phyloP scores from a whole-genome alignment of 1,140 invertebrate genomes.

The Gerris buenoi region DNA sequence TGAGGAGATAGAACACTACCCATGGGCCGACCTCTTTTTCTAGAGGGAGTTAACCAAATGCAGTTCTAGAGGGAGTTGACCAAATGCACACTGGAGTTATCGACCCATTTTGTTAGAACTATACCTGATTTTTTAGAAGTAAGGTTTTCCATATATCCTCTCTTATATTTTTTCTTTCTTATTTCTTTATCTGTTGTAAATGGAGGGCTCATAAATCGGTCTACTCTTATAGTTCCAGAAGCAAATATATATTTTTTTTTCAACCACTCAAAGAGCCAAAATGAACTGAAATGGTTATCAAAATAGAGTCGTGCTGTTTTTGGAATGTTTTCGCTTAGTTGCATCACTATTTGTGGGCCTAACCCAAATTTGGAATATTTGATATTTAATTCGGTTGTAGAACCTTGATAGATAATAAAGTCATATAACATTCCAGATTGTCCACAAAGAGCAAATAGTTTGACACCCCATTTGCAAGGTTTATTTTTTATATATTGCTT shows the following conservation, averaged over 20 bases:
- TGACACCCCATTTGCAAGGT: constrained; percentile 15
- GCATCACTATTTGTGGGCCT: neutral
- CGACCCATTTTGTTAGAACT: neutral
- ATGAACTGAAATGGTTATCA: neutral
- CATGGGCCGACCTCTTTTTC: neutral
- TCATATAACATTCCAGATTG: constrained; percentile 21
- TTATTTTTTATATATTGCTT: constrained; percentile 20
- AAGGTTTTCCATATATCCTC: neutral
- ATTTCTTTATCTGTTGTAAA: neutral
- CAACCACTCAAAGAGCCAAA: neutral
- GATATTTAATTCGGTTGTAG: constrained; percentile 13
- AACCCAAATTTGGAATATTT: neutral
- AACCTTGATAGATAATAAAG: constrained; percentile 23
- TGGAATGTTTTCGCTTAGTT: neutral
- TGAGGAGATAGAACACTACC: neutral
- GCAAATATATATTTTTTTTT: neutral
- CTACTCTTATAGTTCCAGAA: neutral
- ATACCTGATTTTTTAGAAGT: neutral
- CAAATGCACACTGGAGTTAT: neutral
- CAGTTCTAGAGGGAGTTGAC: neutral
- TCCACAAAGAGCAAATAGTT: constrained; percentile 22
- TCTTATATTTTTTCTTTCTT: neutral
- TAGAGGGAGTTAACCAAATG: neutral
- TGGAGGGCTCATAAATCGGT: neutral
- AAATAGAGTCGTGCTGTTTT: neutral